Percentiles rank a stretch among this genome's conserved stretches.
Conservation (phyloP, 2,797 vertebrate species). For the Crocidura indochinensis region DNA sequence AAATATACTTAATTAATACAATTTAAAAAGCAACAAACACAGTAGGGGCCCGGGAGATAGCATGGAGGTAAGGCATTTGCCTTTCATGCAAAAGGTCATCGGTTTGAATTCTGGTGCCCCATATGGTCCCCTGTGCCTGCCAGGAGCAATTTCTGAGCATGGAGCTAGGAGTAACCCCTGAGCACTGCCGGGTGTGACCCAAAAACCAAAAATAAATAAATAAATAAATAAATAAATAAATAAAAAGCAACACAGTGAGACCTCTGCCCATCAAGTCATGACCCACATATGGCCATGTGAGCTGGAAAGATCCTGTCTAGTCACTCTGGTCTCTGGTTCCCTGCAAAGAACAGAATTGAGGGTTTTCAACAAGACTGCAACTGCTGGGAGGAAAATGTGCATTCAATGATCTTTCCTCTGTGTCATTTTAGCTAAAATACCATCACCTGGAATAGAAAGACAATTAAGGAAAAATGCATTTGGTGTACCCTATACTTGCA, state of each 20-base stretch:
- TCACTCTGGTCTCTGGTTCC: conserved; percentile 27
- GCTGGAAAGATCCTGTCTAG: conserved; percentile 40
- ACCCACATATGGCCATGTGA: not conserved
- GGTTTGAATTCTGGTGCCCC: too few relatives aligned
- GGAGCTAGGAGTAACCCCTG: too few relatives aligned
- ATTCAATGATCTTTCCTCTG: conserved; percentile 67
- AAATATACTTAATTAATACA: too few relatives aligned
- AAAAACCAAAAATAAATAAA: too few relatives aligned
- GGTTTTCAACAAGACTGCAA: conserved; percentile 48
- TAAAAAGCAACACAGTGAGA: not conserved
- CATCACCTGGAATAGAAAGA: conserved; percentile 73
- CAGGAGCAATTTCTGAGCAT: too few relatives aligned
- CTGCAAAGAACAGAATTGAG: conserved; percentile 38
- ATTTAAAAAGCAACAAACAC: too few relatives aligned
- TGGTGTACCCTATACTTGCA: conserved; percentile 35
- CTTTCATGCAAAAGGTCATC: too few relatives aligned
- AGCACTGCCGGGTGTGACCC: too few relatives aligned
- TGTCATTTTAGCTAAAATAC: conserved; percentile 55
- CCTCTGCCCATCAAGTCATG: not conserved
- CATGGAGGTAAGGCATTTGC: too few relatives aligned
- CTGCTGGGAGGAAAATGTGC: conserved; percentile 63
- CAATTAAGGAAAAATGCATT: conserved; percentile 68
- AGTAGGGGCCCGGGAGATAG: too few relatives aligned
- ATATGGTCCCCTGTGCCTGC: too few relatives aligned
- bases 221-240: not conserved